These are phyloP conservation scores for Cosmopolites sordidus DNA, from an alignment of 2,888 invertebrate genomes.

Conservation along the genomic window DNA sequence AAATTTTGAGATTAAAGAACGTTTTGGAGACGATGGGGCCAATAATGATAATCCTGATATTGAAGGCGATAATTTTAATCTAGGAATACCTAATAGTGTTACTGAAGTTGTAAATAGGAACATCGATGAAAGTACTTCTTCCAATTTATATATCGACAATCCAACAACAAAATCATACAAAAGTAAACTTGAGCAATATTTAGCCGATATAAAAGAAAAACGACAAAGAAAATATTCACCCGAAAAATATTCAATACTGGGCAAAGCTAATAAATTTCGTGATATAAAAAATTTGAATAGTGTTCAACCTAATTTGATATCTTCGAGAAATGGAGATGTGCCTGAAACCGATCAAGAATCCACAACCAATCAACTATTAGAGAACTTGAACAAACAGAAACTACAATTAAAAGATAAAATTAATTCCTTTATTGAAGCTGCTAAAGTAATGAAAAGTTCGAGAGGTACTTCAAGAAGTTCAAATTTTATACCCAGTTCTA, in stretches of 20 bases:
- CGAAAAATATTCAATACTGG: constrained; percentile 2
- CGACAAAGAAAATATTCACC: constrained; percentile 17
- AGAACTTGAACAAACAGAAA: not conserved
- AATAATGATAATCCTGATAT: not conserved
- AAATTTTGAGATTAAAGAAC: not conserved
- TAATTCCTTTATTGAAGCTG: not conserved
- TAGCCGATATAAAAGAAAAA: constrained; percentile 16
- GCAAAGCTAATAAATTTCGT: not conserved
- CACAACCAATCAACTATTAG: not conserved
- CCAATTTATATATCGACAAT: too few species aligned
- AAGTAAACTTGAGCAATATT: constrained; percentile 18
- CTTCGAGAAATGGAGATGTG: not conserved
- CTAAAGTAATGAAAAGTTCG: not conserved
- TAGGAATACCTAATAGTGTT: not conserved
- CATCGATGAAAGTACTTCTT: not conserved
- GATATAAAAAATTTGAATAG: not conserved
- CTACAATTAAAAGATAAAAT: not conserved
- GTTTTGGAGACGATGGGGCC: constrained; percentile 11
- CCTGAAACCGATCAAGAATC: not conserved
- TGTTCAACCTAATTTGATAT: not conserved
- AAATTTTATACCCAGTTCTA: too few species aligned
- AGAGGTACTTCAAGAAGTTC: too few species aligned
- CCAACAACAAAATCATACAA: constrained; percentile 9
- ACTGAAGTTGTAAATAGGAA: not conserved
- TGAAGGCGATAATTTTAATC: not conserved